Conservation (phyloP, 2,113 vertebrate species). For the Tetraodon nigroviridis region DNA sequence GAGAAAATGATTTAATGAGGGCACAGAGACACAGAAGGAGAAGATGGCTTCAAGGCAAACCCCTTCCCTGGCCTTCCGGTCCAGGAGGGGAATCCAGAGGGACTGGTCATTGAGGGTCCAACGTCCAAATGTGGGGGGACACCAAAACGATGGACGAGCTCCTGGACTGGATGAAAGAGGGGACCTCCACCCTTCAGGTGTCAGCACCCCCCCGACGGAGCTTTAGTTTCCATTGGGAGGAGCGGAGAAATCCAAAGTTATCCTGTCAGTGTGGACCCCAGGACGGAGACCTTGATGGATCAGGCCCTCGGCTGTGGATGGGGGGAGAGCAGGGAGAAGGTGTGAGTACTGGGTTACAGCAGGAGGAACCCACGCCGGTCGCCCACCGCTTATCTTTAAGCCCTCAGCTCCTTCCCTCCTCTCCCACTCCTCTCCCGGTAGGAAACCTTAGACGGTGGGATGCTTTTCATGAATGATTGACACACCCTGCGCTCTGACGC, state of each 20-base stretch:
- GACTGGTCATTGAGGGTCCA: conserved; percentile 21
- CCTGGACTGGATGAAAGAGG: conserved; percentile 1
- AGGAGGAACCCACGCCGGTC: conserved; percentile 39
- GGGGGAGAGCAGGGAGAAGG: conserved; percentile 23
- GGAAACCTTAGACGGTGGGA: conserved; percentile 65
- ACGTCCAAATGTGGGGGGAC: background rate
- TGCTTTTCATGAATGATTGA: conserved; percentile 76
- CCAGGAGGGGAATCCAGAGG: conserved; percentile 3
- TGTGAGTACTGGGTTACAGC: conserved; percentile 52
- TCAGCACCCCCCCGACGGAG: background rate
- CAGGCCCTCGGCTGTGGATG: background rate
- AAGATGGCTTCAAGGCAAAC: no score
- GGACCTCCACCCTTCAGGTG: background rate
- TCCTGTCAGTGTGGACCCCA: conserved; percentile 13
- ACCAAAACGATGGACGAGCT: background rate
- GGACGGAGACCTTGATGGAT: conserved; percentile 1
- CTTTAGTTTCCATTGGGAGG: conserved; percentile 4
- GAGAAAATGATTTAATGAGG: conserved; percentile 5
- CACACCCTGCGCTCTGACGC: conserved; percentile 31
- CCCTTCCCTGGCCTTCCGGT: background rate
- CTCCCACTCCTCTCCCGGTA: conserved; percentile 50
- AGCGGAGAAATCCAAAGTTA: conserved; percentile 6
- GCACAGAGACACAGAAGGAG: background rate
- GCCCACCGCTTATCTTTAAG: conserved; percentile 60
- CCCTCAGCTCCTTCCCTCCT: conserved; percentile 44